Evolutionary conservation across 2,113 vertebrate species (phyloP).

Genomic region (Talpa occidentalis): DNA sequence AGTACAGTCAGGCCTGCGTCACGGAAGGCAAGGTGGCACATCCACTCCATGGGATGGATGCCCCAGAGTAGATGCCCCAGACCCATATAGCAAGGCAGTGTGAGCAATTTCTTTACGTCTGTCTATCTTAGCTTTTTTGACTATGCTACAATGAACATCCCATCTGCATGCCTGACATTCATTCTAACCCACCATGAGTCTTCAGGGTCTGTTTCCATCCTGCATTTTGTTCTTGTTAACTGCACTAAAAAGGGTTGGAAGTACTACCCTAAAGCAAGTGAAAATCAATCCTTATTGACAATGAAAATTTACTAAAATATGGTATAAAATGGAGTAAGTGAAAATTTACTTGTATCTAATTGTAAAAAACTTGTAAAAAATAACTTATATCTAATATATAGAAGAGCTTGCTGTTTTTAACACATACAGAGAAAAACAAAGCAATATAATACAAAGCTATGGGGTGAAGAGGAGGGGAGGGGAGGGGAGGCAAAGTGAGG

Average conservation of each 20-base stretch:
- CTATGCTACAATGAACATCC: background rate
- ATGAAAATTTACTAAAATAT: background rate
- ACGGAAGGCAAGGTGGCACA: background rate
- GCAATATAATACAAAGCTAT: background rate
- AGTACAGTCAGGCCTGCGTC: background rate
- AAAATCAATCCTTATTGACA: background rate
- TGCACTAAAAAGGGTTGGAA: background rate
- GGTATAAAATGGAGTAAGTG: background rate
- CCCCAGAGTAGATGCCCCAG: rapidly evolving
- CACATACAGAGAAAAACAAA: background rate
- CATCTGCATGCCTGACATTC: background rate
- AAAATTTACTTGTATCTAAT: slow-evolving; percentile 41
- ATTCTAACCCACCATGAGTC: background rate
- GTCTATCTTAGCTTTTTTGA: background rate
- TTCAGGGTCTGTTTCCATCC: background rate
- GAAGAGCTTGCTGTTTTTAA: background rate
- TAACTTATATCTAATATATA: slow-evolving; percentile 10
- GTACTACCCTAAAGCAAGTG: background rate
- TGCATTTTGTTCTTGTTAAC: background rate
- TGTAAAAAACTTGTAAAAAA: too few species aligned
- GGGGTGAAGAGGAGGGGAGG: background rate
- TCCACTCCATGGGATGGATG: rapidly evolving
- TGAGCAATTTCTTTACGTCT: background rate
- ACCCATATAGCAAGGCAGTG: background rate
- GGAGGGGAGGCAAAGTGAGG: too few species aligned